phyloP scores from a whole-genome alignment of 2,113 vertebrate species.

The Pteruthius melanotis region DNA sequence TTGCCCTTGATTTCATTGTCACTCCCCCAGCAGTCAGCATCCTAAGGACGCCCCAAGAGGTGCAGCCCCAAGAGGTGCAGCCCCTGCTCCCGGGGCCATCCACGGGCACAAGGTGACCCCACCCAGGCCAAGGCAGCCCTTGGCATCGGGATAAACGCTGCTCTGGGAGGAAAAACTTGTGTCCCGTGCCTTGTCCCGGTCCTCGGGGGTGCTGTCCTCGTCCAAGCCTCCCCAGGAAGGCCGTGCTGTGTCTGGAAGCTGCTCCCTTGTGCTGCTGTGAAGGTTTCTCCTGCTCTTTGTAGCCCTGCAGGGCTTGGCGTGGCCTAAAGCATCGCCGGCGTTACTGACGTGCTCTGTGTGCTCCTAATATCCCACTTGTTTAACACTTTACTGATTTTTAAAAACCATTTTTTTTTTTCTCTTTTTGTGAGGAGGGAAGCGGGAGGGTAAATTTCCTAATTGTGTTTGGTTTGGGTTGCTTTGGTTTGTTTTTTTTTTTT shows the following conservation, averaged over 20 bases:
- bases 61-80: background rate
- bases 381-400: slow-evolving; percentile 76
- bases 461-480: slow-evolving; percentile 24
- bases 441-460: slow-evolving; percentile 66
- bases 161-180: background rate
- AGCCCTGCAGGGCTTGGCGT: slow-evolving; percentile 66
- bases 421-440: background rate
- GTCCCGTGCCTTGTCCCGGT: background rate
- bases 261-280: slow-evolving; percentile 59
- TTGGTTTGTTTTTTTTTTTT: background rate
- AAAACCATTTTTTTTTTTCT: background rate
- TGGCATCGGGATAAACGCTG: background rate
- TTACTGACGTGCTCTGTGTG: slow-evolving; percentile 67
- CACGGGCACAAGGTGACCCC: background rate
- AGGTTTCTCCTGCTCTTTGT: slow-evolving; percentile 36
- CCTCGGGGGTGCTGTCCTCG: background rate
- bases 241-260: background rate
- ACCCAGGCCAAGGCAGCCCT: background rate
- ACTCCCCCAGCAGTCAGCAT: background rate
- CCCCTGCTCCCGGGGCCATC: background rate
- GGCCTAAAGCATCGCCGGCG: slow-evolving; percentile 56
- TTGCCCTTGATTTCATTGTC: background rate
- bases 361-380: slow-evolving; percentile 66
- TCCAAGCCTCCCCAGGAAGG: background rate
- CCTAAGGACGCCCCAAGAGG: background rate